These are phyloP conservation scores for Euwallacea similis DNA, from an alignment of 1,140 invertebrate genomes.

Conservation along the genomic window DNA sequence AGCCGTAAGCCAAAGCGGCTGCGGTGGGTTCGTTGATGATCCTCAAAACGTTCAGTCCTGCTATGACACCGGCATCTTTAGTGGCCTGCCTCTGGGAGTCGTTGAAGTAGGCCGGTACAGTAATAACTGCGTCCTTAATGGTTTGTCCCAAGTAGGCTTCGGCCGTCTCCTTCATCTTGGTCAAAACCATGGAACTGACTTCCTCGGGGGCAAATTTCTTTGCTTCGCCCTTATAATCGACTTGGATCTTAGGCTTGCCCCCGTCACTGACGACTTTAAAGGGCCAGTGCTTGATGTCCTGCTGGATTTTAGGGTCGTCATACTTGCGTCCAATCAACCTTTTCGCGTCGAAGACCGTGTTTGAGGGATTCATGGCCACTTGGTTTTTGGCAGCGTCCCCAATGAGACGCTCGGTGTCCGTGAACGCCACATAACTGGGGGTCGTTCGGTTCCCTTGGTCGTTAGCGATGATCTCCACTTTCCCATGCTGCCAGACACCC, in stretches of 20 bases:
- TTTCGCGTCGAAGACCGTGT: slow-evolving; percentile 76
- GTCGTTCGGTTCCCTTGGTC: too few relatives aligned
- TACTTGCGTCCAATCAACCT: slow-evolving; percentile 64
- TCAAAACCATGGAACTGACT: slow-evolving; percentile 73
- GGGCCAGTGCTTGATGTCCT: slow-evolving; percentile 79
- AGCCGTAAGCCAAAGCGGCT: slow-evolving; percentile 80
- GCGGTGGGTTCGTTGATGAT: slow-evolving; percentile 84
- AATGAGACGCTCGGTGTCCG: too few relatives aligned
- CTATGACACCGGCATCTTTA: slow-evolving; percentile 70
- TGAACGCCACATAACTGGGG: too few relatives aligned
- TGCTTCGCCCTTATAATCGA: slow-evolving; percentile 74
- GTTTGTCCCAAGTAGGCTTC: slow-evolving; percentile 59
- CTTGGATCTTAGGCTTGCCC: slow-evolving; percentile 75
- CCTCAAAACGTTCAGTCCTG: slow-evolving; percentile 76
- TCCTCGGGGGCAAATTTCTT: slow-evolving; percentile 83
- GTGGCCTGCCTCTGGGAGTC: slow-evolving; percentile 53
- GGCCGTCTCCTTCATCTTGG: slow-evolving; percentile 65
- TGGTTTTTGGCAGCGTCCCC: slow-evolving; percentile 5
- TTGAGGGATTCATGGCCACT: slow-evolving; percentile 70
- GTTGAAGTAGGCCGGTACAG: slow-evolving; percentile 63
- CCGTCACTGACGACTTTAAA: slow-evolving; percentile 71
- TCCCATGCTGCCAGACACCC: too few relatives aligned
- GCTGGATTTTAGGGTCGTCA: slow-evolving; percentile 71
- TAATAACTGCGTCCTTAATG: slow-evolving; percentile 65
- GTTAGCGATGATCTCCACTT: too few relatives aligned